Conservation (phyloP, 2,888 invertebrate genomes). For the Mesorhabditis belari region DNA sequence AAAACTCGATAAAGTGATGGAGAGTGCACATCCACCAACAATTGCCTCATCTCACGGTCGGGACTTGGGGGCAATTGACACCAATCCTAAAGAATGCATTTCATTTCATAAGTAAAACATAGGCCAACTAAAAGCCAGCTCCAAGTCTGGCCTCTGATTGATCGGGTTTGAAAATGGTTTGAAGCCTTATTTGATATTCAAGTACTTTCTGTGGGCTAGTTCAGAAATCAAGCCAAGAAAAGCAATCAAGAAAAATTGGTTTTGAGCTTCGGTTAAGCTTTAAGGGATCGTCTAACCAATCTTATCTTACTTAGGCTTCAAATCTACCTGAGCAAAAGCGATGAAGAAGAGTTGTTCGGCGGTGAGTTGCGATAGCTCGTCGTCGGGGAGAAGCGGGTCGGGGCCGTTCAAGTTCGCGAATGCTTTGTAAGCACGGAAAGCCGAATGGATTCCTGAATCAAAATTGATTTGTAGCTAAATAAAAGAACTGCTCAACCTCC, state of each 20-base stretch:
- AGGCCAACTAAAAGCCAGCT: background rate
- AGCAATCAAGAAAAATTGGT: too few relatives aligned
- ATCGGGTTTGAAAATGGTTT: background rate
- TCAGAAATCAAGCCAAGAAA: too few relatives aligned
- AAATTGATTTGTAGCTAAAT: conserved; percentile 7
- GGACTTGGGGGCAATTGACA: conserved; percentile 20
- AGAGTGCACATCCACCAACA: conserved; percentile 35
- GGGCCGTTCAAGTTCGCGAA: conserved; percentile 35
- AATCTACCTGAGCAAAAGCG: conserved; percentile 24
- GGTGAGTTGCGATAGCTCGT: conserved; percentile 18
- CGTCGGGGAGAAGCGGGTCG: conserved; percentile 43
- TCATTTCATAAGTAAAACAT: background rate
- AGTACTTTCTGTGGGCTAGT: background rate
- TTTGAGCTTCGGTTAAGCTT: too few relatives aligned
- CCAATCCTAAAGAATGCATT: conserved; percentile 20
- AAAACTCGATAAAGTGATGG: conserved; percentile 34
- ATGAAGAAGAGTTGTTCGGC: conserved; percentile 41
- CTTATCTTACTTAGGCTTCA: too few relatives aligned
- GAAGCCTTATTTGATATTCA: background rate
- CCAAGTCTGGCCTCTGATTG: too few relatives aligned
- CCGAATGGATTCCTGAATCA: conserved; percentile 53
- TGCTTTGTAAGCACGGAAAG: conserved; percentile 43
- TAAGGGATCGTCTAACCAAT: too few relatives aligned
- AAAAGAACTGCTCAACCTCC: conserved; percentile 43
- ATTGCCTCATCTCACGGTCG: conserved; percentile 12